A percentile compares a stretch with the other conserved stretches of the same genome.
Conservation (phyloP, 2,888 invertebrate genomes). For the Dryocosmus kuriphilus region DNA sequence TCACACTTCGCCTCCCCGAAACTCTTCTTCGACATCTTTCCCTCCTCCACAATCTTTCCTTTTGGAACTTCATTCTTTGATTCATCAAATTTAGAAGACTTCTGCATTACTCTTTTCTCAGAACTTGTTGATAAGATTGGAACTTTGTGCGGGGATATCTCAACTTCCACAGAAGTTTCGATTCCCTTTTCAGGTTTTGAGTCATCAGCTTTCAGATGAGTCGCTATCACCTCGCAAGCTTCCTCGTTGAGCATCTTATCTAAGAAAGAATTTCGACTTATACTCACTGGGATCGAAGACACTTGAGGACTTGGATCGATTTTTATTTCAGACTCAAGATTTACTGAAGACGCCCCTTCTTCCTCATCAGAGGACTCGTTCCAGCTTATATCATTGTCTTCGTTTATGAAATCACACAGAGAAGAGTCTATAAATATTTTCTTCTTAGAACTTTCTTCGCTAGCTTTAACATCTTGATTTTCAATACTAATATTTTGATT, state of each 20-base stretch:
- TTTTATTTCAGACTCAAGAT: neutral
- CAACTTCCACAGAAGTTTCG: slow-evolving; percentile 10
- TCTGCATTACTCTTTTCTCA: neutral
- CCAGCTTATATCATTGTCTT: slow-evolving; percentile 47
- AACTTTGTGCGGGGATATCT: neutral
- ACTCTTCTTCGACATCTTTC: slow-evolving; percentile 50
- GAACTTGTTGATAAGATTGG: neutral
- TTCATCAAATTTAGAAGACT: neutral
- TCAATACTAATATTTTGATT: slow-evolving; percentile 1
- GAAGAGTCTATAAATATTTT: slow-evolving; percentile 55
- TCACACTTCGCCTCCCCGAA: slow-evolving; percentile 66
- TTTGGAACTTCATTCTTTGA: slow-evolving; percentile 33
- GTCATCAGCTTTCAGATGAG: slow-evolving; percentile 55
- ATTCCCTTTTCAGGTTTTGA: neutral
- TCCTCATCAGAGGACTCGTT: slow-evolving; percentile 45
- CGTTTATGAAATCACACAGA: slow-evolving; percentile 53
- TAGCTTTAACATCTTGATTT: neutral
- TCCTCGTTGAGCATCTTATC: slow-evolving; percentile 66
- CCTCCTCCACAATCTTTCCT: neutral
- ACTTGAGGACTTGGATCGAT: neutral
- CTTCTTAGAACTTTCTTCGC: slow-evolving; percentile 13
- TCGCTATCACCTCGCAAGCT: slow-evolving; percentile 59
- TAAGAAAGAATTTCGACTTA: slow-evolving; percentile 67
- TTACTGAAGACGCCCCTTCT: neutral
- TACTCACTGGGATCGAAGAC: slow-evolving; percentile 52